phyloP scores from a whole-genome alignment of 2,113 vertebrate genomes.

The Eulacestoma nigropectus region DNA sequence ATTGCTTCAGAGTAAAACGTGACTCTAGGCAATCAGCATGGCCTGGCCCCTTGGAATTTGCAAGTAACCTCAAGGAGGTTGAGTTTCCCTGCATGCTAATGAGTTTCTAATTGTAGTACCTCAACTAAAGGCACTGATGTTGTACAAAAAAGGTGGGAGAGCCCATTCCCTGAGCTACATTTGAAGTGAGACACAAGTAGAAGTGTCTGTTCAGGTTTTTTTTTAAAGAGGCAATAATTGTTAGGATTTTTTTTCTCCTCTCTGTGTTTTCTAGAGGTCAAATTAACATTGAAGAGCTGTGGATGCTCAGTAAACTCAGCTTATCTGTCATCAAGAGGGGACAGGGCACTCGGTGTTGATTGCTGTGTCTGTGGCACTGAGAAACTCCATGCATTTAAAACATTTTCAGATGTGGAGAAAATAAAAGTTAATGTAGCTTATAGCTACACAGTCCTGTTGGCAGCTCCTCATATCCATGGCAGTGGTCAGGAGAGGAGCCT shows the following conservation, averaged over 20 bases:
- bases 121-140: background rate
- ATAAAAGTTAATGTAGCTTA: accelerated
- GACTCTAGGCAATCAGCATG: background rate
- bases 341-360: background rate
- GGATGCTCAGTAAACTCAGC: background rate
- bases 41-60: background rate
- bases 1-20: background rate
- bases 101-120: background rate
- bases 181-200: background rate
- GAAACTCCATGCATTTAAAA: background rate
- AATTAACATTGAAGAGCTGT: background rate
- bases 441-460: accelerated
- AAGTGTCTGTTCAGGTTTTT: background rate
- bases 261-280: background rate
- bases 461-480: background rate
- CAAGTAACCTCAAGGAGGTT: background rate
- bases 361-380: background rate
- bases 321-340: background rate
- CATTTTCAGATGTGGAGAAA: background rate
- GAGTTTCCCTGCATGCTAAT: background rate
- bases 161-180: background rate
- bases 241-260: background rate
- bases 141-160: background rate
- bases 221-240: background rate
- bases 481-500: background rate